phyloP scores from a whole-genome alignment of 2,888 invertebrate genomes.

The Drosophila pullipes region DNA sequence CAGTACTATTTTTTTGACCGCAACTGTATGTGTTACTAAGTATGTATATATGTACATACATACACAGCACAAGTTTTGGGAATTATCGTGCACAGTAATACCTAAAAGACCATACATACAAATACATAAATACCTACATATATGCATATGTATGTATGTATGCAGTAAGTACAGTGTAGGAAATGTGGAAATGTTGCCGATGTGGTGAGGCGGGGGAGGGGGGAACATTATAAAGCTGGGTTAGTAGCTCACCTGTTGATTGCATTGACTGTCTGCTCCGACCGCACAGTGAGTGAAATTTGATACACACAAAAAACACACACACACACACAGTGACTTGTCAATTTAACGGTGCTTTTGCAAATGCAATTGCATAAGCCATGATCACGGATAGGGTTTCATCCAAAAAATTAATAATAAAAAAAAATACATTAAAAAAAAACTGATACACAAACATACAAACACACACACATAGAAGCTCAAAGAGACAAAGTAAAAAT shows the following conservation, averaged over 20 bases:
- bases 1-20: not conserved
- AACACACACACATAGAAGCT: not conserved
- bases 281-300: slow-evolving; percentile 61
- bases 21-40: not conserved
- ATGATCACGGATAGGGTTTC: not conserved
- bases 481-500: not conserved
- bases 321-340: slow-evolving; percentile 15
- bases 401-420: not conserved
- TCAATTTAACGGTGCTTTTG: slow-evolving; percentile 52
- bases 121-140: not conserved
- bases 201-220: too few species aligned
- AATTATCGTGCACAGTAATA: not conserved
- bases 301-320: slow-evolving; percentile 26
- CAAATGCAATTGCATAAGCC: slow-evolving; percentile 49
- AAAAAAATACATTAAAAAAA: not conserved
- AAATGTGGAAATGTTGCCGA: not conserved
- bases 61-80: not conserved
- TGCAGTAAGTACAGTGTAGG: not conserved
- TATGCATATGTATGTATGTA: not conserved
- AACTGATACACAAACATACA: not conserved
- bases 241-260: slow-evolving; percentile 63
- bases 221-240: slow-evolving; percentile 49
- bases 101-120: not conserved
- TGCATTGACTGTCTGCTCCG: slow-evolving; percentile 27
- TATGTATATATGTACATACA: not conserved